Evolutionary conservation across 53 echinoderm and acorn worm species (phyloP), one percentile per base, ranked within the genome.

Genomic region (Astropecten irregularis): DNA sequence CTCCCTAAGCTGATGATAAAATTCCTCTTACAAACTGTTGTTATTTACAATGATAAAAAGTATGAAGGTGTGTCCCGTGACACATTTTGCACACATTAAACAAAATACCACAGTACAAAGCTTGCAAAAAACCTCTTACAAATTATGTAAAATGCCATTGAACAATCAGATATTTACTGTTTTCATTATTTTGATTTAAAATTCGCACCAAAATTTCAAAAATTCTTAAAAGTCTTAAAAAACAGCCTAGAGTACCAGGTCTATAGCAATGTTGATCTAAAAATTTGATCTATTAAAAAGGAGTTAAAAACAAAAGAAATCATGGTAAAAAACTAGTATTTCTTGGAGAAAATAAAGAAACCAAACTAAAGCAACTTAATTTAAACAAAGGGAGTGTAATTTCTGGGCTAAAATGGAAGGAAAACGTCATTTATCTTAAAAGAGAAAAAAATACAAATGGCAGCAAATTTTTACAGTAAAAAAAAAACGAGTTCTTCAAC

Each of bases 31-130:
- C 47, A 79, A 79, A 79, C 49, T 48, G 62, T 59, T 59, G 18
- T 79, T 79, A 79, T 79, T 39, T 79, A 79, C 79, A 79, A 62
- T 62, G 49, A 79, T 62, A 79, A 79, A 62, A 79, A 62, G 34
- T 19, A 18, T 3, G 37, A 37, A 29, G 32, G 18, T 52, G 15
- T 59, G 25, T 62, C 30, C 15, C 25, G 26, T n/a, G 35, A 47
- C 32, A 79, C 58, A 42, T 25, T 49, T 79, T 79, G 62, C 79
- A 79, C 79, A 79, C 61, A 60, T 61, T 62, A 26, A 32, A 26
- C 65, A 68, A 11, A 73, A 74, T 35, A 57, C 56, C 28, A 23
- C 23, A 52, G 29, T 35, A 35, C 21, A 58, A 58, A 74, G 58
- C 13, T 74, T 55, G 40, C 55, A 74, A 39, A 74, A 64, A 64